Evolutionary conservation across 2,797 vertebrate species (phyloP).

Genomic region (Pipistrellus pipistrellus): DNA sequence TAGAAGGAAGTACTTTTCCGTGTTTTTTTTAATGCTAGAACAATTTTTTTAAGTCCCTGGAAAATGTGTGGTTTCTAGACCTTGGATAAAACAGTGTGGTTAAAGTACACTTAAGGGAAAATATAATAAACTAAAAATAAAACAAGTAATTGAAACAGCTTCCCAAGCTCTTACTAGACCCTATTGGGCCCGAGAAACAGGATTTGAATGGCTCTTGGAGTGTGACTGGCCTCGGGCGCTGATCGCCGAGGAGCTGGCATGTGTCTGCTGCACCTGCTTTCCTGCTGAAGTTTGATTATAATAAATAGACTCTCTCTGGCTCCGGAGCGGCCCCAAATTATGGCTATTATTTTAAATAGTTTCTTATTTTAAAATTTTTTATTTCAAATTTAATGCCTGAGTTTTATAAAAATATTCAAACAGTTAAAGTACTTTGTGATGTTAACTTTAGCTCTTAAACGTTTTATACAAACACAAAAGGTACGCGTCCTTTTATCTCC

Average conservation of each 20-base stretch:
- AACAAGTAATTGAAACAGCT: not conserved
- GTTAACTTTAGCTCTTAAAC: not conserved
- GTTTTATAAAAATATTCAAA: not conserved
- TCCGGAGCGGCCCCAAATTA: not conserved
- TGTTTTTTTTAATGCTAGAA: not conserved
- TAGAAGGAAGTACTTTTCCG: not conserved
- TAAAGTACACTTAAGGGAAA: slow-evolving; percentile 1
- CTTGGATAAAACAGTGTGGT: not conserved
- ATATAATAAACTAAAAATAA: not conserved
- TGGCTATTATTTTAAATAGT: not conserved
- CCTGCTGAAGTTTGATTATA: not conserved
- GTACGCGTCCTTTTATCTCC: not conserved
- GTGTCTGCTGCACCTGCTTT: not conserved
- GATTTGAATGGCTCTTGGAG: not conserved
- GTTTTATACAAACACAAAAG: not conserved
- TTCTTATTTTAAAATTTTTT: not conserved
- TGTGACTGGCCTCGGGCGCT: not conserved
- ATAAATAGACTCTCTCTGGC: not conserved
- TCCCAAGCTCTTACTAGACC: not conserved
- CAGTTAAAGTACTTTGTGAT: not conserved
- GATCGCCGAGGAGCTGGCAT: not conserved
- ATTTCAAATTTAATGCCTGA: not conserved
- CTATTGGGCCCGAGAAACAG: not conserved
- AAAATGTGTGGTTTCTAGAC: not conserved
- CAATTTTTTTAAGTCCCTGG: not conserved